Conservation (phyloP, 2,113 vertebrate species). For the Eonycteris spelaea region DNA sequence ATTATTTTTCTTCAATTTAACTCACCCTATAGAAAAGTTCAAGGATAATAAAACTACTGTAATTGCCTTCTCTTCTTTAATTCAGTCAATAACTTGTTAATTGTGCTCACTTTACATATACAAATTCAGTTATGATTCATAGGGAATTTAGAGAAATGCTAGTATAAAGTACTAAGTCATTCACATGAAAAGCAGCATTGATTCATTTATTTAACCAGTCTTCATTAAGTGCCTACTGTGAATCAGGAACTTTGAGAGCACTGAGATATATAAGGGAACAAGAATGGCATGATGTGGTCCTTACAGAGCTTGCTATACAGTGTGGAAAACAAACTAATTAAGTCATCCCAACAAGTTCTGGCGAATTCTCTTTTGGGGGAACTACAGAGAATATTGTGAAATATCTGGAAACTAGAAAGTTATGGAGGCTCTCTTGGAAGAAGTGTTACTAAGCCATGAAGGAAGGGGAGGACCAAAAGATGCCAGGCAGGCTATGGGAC, state of each 20-base stretch:
- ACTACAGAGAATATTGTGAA: background rate
- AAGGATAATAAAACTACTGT: background rate
- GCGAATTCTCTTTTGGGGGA: background rate
- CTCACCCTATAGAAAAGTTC: background rate
- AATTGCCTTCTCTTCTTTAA: background rate
- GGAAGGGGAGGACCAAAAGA: background rate
- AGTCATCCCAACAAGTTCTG: background rate
- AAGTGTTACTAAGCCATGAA: background rate
- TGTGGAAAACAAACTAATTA: background rate
- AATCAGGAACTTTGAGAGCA: background rate
- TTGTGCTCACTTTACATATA: background rate
- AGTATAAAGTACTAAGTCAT: background rate
- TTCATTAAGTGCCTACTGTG: background rate
- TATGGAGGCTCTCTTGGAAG: background rate
- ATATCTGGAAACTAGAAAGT: background rate
- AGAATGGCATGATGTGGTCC: background rate
- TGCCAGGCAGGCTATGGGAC: rapidly evolving
- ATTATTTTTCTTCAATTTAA: background rate
- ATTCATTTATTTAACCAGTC: background rate
- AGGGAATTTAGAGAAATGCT: background rate
- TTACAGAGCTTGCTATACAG: background rate
- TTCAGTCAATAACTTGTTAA: conserved; percentile 14
- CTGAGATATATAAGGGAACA: rapidly evolving
- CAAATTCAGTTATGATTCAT: background rate
- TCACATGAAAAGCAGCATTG: background rate